Percentiles rank a stretch among this genome's conserved stretches.
These are phyloP conservation scores for Gymnopithys bicolor DNA, from an alignment of 2,797 vertebrate genomes.

Conservation along the genomic window DNA sequence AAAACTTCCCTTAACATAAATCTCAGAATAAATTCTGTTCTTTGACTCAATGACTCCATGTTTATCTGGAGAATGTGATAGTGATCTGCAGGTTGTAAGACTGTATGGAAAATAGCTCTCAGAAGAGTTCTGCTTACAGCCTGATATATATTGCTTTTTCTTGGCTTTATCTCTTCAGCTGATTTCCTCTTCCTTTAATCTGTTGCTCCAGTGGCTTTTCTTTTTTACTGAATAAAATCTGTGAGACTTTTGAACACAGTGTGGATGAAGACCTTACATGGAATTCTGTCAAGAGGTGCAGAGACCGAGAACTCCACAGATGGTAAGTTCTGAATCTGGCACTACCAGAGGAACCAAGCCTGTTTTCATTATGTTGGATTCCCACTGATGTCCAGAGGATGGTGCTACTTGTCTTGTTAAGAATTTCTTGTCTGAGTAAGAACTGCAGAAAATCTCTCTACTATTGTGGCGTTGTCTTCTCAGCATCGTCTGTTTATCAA, in stretches of 20 bases:
- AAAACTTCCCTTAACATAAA: neutral
- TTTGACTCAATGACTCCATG: neutral
- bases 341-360: neutral
- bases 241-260: neutral
- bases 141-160: neutral
- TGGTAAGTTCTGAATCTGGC: neutral
- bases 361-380: neutral
- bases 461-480: neutral
- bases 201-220: neutral
- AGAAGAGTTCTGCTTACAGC: neutral
- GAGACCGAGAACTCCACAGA: neutral
- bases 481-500: neutral
- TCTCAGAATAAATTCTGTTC: neutral
- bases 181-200: neutral
- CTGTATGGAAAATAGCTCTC: neutral
- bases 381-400: conserved; percentile 54
- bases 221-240: neutral
- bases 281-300: neutral
- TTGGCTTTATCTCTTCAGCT: neutral
- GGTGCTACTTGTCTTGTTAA: conserved; percentile 62
- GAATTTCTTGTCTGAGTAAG: neutral
- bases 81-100: neutral
- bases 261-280: neutral
- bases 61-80: neutral
- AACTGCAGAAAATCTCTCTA: neutral